Base-by-base conservation (phyloP, 2,888 invertebrate species). In the Euzophera pinguis region DNA sequence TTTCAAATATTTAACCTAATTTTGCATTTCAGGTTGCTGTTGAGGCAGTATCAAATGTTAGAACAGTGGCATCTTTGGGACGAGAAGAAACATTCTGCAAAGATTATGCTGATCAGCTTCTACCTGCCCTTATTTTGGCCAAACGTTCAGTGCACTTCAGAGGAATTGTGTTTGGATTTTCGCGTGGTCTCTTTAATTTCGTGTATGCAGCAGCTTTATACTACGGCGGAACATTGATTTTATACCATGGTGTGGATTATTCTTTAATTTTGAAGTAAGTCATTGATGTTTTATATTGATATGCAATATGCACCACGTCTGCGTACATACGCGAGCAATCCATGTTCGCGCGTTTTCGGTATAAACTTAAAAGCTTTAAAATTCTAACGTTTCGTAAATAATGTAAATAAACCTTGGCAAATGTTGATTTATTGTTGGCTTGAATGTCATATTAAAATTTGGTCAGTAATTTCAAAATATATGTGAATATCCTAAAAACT, bases 31-130 rank as follows among this genome's bases (percentile, higher is more conserved):
- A 93, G 93, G 87, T 95, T 55, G 94, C 95, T 5, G 94, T 95
- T 10, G 96, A 96, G 78, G 95, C 94, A 1, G 94, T 96, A 1
- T 91, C 93, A 5, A 95, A 95, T 65, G 93, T 96, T 7, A 91
- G 95, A 37, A 96, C 96, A 0, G 95, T 95, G 0, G 94, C 93
- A 0, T 94, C 95, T 0, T 77, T 96, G 14, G 94, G 95, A 1
- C 88, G 93, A 32, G 96, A 96, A 78, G 88, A 92, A 14, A 91
- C 91, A 27, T 95, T 96, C 78, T 91, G 93, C 35, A 62, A 81
- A 0, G 91, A 92, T 50, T 96, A 95, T 69, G 90, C 92, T 1
- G 76, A 76, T 0, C 91, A 92, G 56, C 79, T 96, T 6, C 59
- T 75, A 27, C 93, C 93, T 0, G 93, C 94, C 0, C 88, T 94